Evolutionary conservation across 2,888 invertebrate genomes (phyloP).

Genomic region (Parascotia fuliginaria): DNA sequence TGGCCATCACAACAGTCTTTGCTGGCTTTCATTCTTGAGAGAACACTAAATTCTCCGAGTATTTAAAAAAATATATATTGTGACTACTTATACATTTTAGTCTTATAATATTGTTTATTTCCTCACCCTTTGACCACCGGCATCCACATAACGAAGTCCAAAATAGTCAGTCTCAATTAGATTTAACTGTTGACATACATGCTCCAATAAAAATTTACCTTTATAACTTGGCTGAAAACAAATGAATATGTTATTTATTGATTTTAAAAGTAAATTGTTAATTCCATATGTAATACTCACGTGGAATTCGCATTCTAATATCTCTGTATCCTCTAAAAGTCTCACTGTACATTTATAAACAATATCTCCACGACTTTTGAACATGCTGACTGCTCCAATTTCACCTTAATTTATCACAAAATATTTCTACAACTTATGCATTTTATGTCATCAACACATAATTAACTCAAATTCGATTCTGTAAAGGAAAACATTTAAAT

Average conservation of each 20-base stretch:
- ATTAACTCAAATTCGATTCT: slow-evolving; percentile 39
- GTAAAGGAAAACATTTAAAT: slow-evolving; percentile 37
- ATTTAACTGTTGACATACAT: slow-evolving; percentile 95
- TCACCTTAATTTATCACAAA: slow-evolving; percentile 23
- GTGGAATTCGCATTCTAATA: slow-evolving; percentile 96
- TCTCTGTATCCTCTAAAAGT: slow-evolving; percentile 95
- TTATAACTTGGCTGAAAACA: slow-evolving; percentile 93
- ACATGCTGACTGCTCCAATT: slow-evolving; percentile 71
- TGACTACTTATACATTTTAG: too few relatives aligned
- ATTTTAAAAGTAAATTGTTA: background rate
- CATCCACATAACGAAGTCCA: slow-evolving; percentile 96
- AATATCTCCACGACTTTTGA: slow-evolving; percentile 90
- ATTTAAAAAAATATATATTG: too few relatives aligned
- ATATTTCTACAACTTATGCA: slow-evolving; percentile 37
- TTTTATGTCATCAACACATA: slow-evolving; percentile 38
- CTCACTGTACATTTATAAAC: slow-evolving; percentile 95
- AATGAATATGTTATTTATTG: slow-evolving; percentile 6
- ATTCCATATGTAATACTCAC: slow-evolving; percentile 62
- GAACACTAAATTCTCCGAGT: too few relatives aligned
- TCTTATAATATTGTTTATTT: slow-evolving; percentile 11
- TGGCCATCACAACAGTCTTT: too few relatives aligned
- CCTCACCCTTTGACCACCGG: slow-evolving; percentile 94
- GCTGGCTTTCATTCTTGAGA: too few relatives aligned
- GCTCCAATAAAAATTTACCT: slow-evolving; percentile 95
- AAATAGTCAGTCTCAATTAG: slow-evolving; percentile 97